Conservation (phyloP, 2,888 invertebrate species). For the Melangyna quadrimaculata region DNA sequence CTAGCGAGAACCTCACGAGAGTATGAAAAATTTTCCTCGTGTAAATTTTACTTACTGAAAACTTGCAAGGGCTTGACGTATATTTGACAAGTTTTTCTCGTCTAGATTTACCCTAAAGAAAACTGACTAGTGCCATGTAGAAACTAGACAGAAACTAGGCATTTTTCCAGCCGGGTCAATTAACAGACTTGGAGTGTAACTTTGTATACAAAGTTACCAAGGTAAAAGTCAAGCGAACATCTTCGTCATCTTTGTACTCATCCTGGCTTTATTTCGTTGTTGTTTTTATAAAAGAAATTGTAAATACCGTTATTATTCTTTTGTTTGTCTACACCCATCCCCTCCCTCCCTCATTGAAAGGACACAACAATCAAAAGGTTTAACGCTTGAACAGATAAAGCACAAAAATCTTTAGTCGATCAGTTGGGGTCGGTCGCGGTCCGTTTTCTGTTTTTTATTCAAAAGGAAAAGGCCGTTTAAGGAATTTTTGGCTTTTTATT, state of each 20-base stretch:
- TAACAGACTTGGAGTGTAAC: neutral
- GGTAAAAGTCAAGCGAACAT: slow-evolving; percentile 26
- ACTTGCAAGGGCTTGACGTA: no score
- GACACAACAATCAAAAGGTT: slow-evolving; percentile 37
- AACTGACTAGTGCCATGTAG: no score
- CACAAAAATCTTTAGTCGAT: slow-evolving; percentile 26
- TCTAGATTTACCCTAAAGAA: no score
- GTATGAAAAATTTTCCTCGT: no score
- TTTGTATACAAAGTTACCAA: neutral
- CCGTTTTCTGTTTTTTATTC: neutral
- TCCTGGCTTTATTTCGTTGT: slow-evolving; percentile 31
- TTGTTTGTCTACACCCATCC: slow-evolving; percentile 26
- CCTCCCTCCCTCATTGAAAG: neutral
- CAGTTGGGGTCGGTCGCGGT: slow-evolving; percentile 20
- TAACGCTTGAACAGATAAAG: slow-evolving; percentile 32
- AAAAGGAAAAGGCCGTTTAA: slow-evolving; percentile 10
- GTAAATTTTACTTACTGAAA: no score
- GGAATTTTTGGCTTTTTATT: slow-evolving; percentile 26
- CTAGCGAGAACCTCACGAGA: no score
- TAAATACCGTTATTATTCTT: slow-evolving; percentile 32
- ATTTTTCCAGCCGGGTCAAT: no score
- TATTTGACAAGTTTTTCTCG: no score
- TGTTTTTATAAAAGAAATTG: slow-evolving; percentile 20
- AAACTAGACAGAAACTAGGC: no score
- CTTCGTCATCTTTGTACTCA: slow-evolving; percentile 33